phyloP scores from a whole-genome alignment of 2,888 invertebrate species.

The Patella depressa region DNA sequence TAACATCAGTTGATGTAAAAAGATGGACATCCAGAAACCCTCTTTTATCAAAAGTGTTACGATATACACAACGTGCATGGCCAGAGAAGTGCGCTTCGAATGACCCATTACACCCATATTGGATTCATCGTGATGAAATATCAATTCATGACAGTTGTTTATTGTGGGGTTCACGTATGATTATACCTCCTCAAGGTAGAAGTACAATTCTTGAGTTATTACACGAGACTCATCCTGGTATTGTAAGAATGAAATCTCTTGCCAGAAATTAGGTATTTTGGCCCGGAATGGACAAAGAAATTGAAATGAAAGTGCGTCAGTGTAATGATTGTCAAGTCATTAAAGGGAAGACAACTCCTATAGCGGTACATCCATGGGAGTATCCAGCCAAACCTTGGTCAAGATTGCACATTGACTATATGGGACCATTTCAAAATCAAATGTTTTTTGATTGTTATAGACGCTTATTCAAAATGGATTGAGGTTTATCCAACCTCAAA shows the following conservation, averaged over 20 bases:
- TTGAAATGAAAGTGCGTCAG: neutral
- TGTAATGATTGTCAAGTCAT: conserved; percentile 2
- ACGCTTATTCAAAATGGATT: neutral
- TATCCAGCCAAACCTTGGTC: neutral
- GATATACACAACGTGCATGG: neutral
- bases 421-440: neutral
- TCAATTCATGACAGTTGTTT: conserved; percentile 23
- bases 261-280: neutral
- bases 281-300: conserved; percentile 3
- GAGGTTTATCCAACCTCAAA: neutral
- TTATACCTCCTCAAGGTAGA: conserved; percentile 20
- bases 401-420: neutral
- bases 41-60: neutral
- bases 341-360: neutral
- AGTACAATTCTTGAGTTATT: conserved; percentile 19
- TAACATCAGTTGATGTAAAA: neutral
- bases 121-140: conserved; percentile 7
- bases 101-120: neutral
- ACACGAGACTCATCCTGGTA: conserved; percentile 29
- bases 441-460: neutral
- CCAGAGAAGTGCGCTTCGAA: neutral
- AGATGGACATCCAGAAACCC: neutral
- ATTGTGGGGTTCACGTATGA: conserved; percentile 25
- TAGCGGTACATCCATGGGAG: neutral
- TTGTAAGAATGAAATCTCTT: conserved; percentile 28